Evolutionary conservation across 2,888 invertebrate species (phyloP), one percentile per base, ranked within the genome.

Genomic region (Smittia aterrima): DNA sequence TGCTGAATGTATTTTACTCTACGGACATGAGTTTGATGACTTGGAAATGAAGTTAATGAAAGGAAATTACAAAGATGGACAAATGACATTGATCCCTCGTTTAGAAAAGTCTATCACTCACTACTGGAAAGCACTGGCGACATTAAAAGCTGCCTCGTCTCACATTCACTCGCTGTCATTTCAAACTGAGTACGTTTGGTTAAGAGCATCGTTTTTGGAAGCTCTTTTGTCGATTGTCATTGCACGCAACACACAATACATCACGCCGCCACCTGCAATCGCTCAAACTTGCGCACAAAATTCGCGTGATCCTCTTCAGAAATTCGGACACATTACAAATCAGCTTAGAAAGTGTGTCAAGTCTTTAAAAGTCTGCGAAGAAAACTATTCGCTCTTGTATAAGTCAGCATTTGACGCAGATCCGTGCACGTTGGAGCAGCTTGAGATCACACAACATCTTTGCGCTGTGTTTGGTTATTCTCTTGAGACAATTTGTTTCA

Each of bases 191-290:
- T 93, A 91, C 80, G 86, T 91, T 20, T 87, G 88, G 76, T 86
- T 95, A 47, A 86, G 96, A 0, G 90, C 90, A 0, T 88, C 88
- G 78, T 90, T 92, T 79, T 84, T 96, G 3, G 90, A 92, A 76
- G 85, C 86, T 0, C 79, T 86, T 0, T 81, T 81, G 6, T 78
- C 80, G 74, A 81, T 83, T 0, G 83, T 83, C 1, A 82, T 82
- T 0, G 85, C 85, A 0, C 80, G 84, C 76, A 81, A 85, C 16
- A 85, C 85, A 0, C 83, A 83, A 76, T 92, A 93, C 79, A 92
- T 95, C 75, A 93, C 95, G 75, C 97, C 96, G 27, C 95, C 96
- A 47, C 95, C 96, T 0, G 96, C 96, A 0, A 93, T 96, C 74
- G 95, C 96, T 0, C 89, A 91, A 1, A 89, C 92, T 1, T 87